Evolutionary conservation across 2,888 invertebrate species (phyloP).

Genomic region (Leucoma salicis): DNA sequence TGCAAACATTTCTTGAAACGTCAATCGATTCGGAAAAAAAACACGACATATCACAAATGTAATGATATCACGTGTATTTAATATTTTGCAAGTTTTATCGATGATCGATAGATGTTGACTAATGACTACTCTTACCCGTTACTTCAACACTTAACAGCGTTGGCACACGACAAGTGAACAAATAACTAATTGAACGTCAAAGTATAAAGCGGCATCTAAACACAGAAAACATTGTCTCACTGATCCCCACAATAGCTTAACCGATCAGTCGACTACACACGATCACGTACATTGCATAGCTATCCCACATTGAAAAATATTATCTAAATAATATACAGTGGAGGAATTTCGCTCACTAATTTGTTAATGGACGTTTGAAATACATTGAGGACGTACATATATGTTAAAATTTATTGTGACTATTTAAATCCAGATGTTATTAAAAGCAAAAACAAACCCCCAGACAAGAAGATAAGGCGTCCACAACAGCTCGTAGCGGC

Average conservation of each 20-base stretch:
- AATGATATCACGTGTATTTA: too few species aligned
- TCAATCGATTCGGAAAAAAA: too few species aligned
- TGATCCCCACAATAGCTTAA: constrained; percentile 34
- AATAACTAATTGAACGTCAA: constrained; percentile 6
- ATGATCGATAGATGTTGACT: background rate
- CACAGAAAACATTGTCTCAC: constrained; percentile 44
- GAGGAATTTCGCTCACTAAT: constrained; percentile 69
- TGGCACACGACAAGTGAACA: constrained; percentile 22
- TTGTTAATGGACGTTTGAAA: constrained; percentile 72
- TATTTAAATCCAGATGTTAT: background rate
- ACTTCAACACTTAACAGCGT: constrained; percentile 11
- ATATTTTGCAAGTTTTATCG: background rate
- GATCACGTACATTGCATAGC: constrained; percentile 51
- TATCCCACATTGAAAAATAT: constrained; percentile 53
- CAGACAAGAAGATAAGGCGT: background rate
- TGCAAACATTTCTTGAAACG: background rate
- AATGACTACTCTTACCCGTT: background rate
- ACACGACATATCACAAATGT: too few species aligned
- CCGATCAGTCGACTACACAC: constrained; percentile 17
- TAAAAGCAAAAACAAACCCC: background rate
- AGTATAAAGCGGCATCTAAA: constrained; percentile 25
- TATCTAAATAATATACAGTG: constrained; percentile 72
- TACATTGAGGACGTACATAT: constrained; percentile 33
- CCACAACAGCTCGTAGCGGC: background rate
- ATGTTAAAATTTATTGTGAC: background rate